Base-by-base conservation (phyloP, 2,888 invertebrate species). In the Drosophila melanocephala region DNA sequence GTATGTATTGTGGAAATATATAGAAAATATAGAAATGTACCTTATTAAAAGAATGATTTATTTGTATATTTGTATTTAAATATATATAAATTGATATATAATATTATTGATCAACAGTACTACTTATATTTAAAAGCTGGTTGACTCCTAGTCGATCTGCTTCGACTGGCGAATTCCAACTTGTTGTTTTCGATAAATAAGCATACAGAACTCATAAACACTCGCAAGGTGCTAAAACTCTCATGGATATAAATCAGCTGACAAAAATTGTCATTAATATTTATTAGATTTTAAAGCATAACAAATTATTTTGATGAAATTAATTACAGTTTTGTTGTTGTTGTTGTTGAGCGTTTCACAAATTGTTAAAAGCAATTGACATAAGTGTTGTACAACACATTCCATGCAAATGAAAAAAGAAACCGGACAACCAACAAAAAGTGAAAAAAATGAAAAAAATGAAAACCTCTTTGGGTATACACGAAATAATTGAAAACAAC, bases 401-500 rank as follows among this genome's bases (percentile, higher is more conserved):
- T 60, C 77, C 72, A 64, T 32, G 39, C 28, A 26, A 47, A 44
- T 32, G 47, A 28, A 32, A 26, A 60, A 42, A 52, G 47, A 68
- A 71, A 62, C 52, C 70, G 33, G 33, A 26, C 51, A 53, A 69
- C 62, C 75, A n/a, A 32, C n/a, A 26, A 61, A 26, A 63, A 7
- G 4, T 5, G 7, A 22, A 47, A 16, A 62, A 32, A 50, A 2
- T 26, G 22, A 22, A n/a, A 60, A 32, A 63, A 3, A 7, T 26
- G 16, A 16, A 47, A 47, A 65, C 32, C 57, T 51, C 60, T 65
- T 65, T 59, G 61, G 55, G 67, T 65, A 68, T 65, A 73, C 67
- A 69, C 44, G 35, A 77, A 68, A 75, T 81, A 83, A 79, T 81
- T 81, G 83, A 80, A 83, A 62, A 70, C 69, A 83, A 79, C 69